Evolutionary conservation across 2,888 invertebrate species (phyloP).

Genomic region (Cephus pygmeus): DNA sequence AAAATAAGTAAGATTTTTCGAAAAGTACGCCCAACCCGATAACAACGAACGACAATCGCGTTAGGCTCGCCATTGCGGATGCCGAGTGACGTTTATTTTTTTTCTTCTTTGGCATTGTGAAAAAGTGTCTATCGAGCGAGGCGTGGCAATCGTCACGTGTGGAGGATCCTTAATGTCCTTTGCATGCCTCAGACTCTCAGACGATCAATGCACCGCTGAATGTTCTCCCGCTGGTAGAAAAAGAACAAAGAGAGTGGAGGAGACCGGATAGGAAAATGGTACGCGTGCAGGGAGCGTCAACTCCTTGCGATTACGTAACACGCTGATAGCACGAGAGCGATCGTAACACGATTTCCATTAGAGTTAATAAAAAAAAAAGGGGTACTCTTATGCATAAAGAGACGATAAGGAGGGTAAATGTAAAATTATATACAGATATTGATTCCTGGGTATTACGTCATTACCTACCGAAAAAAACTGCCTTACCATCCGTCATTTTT

Average conservation of each 20-base stretch:
- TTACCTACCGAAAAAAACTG: background rate
- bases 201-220: constrained; percentile 26
- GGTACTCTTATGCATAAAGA: too few relatives aligned
- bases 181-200: constrained; percentile 16
- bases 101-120: background rate
- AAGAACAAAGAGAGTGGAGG: background rate
- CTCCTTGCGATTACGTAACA: background rate
- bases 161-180: constrained; percentile 27
- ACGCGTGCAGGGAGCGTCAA: background rate
- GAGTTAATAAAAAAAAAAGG: background rate
- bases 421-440: background rate
- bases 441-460: background rate
- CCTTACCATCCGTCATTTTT: background rate
- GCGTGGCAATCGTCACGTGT: constrained; percentile 23
- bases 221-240: constrained; percentile 7
- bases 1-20: background rate
- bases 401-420: background rate
- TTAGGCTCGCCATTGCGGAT: background rate
- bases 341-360: background rate
- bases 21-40: background rate
- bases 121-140: constrained; percentile 13
- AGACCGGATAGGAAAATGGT: background rate
- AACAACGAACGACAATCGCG: background rate
- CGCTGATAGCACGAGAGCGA: background rate
- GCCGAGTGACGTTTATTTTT: background rate